These are phyloP conservation scores for Loriculus beryllinus DNA, from an alignment of 2,797 vertebrate species.

Conservation along the genomic window DNA sequence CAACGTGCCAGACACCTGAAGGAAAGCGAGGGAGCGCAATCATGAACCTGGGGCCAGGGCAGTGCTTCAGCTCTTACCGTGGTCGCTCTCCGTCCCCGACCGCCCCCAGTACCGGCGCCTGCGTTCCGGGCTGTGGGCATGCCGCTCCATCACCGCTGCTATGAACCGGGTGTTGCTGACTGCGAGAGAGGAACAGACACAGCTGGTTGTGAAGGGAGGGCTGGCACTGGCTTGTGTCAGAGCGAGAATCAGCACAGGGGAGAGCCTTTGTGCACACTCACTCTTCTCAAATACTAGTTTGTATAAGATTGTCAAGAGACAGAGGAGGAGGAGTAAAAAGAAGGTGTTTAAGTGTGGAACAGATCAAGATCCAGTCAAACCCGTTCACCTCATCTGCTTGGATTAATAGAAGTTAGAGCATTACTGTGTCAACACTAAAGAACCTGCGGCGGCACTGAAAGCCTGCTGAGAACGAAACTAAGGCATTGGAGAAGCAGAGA, in stretches of 20 bases:
- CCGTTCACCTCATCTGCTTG: background rate
- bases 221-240: background rate
- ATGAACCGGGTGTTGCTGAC: slow-evolving; percentile 98
- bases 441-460: background rate
- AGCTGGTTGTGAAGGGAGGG: background rate
- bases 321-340: background rate
- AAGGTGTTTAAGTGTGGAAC: rapidly evolving
- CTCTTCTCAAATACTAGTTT: background rate
- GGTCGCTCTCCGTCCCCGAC: slow-evolving; percentile 96
- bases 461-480: background rate
- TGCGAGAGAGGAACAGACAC: slow-evolving; percentile 61
- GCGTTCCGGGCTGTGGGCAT: slow-evolving; percentile 94
- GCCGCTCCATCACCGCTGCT: slow-evolving; percentile 94
- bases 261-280: background rate
- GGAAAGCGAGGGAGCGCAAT: background rate
- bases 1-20: background rate
- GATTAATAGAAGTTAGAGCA: background rate
- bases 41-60: background rate
- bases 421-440: background rate
- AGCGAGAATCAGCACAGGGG: background rate
- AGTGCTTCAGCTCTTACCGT: slow-evolving; percentile 81
- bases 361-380: background rate
- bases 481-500: background rate
- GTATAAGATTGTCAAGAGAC: background rate
- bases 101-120: slow-evolving; percentile 96